Conservation (phyloP, 2,888 invertebrate genomes). For the Trimorus sp. region DNA sequence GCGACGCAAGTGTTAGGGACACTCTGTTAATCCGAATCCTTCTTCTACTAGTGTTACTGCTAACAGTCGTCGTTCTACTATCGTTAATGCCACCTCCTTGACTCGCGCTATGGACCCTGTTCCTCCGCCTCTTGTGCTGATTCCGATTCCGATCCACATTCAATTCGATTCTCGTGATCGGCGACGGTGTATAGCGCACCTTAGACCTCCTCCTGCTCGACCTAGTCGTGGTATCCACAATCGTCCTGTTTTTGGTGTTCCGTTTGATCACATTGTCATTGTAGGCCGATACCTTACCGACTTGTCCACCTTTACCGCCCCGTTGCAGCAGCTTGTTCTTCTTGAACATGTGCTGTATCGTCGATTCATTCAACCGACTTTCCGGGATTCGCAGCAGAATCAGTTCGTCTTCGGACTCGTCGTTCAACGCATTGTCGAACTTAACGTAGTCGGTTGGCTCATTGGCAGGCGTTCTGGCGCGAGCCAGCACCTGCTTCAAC, state of each 20-base stretch:
- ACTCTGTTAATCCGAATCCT: slow-evolving; percentile 23
- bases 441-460: slow-evolving; percentile 13
- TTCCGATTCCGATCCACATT: slow-evolving; percentile 12
- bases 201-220: slow-evolving; percentile 47
- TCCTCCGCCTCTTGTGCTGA: slow-evolving; percentile 27
- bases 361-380: slow-evolving; percentile 14
- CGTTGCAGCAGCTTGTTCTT: not conserved
- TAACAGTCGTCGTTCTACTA: not conserved
- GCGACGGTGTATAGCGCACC: slow-evolving; percentile 27
- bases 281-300: slow-evolving; percentile 1
- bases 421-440: slow-evolving; percentile 26
- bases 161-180: slow-evolving; percentile 1
- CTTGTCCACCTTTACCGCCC: not conserved
- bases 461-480: slow-evolving; percentile 50
- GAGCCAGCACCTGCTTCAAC: slow-evolving; percentile 76
- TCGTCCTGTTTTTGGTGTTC: slow-evolving; percentile 20
- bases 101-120: slow-evolving; percentile 18
- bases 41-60: slow-evolving; percentile 20
- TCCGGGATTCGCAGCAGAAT: slow-evolving; percentile 30
- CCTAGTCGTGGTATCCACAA: slow-evolving; percentile 7
- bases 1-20: slow-evolving; percentile 10
- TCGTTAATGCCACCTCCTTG: not conserved
- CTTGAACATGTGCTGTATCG: slow-evolving; percentile 23
- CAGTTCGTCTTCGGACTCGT: slow-evolving; percentile 29
- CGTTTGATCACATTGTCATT: slow-evolving; percentile 42